A percentile compares a stretch with the other conserved stretches of the same genome.
Conservation (phyloP, 2,797 vertebrate species). For the Labeo calbasu region DNA sequence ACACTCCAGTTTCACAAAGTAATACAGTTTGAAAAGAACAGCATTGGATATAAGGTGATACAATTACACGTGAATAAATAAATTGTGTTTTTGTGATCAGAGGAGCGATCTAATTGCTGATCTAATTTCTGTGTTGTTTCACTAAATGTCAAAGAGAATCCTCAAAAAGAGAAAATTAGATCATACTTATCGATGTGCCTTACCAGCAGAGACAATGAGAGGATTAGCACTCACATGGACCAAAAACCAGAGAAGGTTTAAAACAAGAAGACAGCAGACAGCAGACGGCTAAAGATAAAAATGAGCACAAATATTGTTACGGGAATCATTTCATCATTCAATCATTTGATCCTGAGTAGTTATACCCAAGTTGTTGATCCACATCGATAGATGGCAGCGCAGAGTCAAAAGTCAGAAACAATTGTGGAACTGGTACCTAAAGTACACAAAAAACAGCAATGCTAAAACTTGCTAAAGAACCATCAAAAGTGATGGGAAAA, state of each 20-base stretch:
- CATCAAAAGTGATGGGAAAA: background rate
- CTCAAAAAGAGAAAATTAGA: background rate
- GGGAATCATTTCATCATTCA: background rate
- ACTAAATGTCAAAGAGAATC: background rate
- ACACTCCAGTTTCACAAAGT: background rate
- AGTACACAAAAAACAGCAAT: background rate
- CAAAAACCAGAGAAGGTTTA: background rate
- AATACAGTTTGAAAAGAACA: background rate
- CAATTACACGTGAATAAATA: background rate
- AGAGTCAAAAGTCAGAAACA: background rate
- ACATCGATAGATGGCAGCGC: background rate
- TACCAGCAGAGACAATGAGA: background rate
- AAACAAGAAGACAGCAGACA: background rate
- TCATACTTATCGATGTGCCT: background rate
- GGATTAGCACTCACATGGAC: background rate
- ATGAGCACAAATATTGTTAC: background rate
- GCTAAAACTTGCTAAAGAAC: too few species aligned
- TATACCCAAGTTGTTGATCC: background rate
- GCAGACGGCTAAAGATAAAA: background rate
- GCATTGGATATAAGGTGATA: background rate
- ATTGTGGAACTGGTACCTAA: background rate
- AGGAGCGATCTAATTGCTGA: background rate
- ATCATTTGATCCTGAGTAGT: background rate
- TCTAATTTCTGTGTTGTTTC: background rate
- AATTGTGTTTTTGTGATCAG: background rate